Base-by-base conservation (phyloP, 2,797 vertebrate species). In the Tragelaphus oryx region DNA sequence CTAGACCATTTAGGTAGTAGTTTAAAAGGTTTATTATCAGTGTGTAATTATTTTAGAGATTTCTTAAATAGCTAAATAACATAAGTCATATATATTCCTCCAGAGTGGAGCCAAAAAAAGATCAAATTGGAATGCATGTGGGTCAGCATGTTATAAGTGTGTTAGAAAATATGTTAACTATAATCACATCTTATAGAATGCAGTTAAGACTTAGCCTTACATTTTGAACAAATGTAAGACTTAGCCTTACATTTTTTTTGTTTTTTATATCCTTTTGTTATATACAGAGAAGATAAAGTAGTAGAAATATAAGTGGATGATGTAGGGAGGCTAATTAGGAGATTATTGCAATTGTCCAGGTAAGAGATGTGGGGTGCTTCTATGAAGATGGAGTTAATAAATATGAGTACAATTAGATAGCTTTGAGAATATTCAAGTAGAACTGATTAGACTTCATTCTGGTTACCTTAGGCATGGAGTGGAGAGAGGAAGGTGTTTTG, bases 21-120 rank as follows among this genome's bases (percentile, higher is more conserved):
- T 81, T 96, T 92, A 76, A 54, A 74, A 74, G 14, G 11, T 87
- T 82, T 59, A 59, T 65, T 86, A 75, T 89, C 6, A 52, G 24
- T 80, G 11, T 68, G 8, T 71, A 83, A 71, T 92, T 87, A 80
- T 91, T 82, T 97, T 80, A 92, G 50, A 93, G 28, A 41, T 48
- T 62, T 4, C 8, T 37, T 89, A 89, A 93, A 50, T 57, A 93
- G 57, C 48, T 91, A 41, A 85, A 20, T 65, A 55, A 12, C 28
- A 8, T 59, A 87, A 75, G 26, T 13, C 18, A 44, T 60, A 57
- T 62, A 44, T 50, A 87, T 24, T 37, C 4, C 26, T 46, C 37
- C 12, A 44, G 37, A 76, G 18, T 71, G 4, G 12, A 87, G 10
- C 5, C 44, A 46, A 89, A 54, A 26, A 59, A 54, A 68, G 16